Evolutionary conservation across 2,888 invertebrate species (phyloP), one percentile per base, ranked within the genome.

Genomic region (Volucella inanis): DNA sequence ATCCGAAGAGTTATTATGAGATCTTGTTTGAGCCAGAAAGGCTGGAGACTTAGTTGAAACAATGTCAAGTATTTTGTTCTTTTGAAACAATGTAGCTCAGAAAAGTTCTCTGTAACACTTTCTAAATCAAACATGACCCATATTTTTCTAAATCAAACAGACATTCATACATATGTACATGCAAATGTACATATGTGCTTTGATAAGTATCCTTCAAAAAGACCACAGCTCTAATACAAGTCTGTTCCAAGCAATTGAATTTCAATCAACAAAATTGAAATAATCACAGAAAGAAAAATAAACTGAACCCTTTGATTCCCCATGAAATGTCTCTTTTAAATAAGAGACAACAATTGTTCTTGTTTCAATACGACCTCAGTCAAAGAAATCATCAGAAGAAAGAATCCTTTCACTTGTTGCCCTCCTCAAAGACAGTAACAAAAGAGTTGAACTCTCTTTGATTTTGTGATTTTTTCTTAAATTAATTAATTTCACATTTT

Each of bases 401-500:
- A 45, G 72, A 72, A 78, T 72, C 71, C 76, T 77, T 74, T 83
- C 67, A 72, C 52, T 14, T 45, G 47, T 10, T 22, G 22, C 22
- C 50, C n/a, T 14, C n/a, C 9, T 47, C 39, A 15, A n/a, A 45
- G 14, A 8, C 38, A 49, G 12, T 22, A 31, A 50, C 14, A 68
- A 49, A 72, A 65, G 71, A 54, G 61, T 83, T 80, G 22, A 22
- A 61, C 54, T 62, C 72, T 72, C 76, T 62, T 79, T 62, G 71
- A 65, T 67, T 57, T 64, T 67, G n/a, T 39, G 3, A 15, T 59
- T 49, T 15, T 59, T 78, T 71, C 64, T 77, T 81, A 85, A 85
- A 85, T 85, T 85, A 85, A 85, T 85, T 85, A 85, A 85, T 81
- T 85, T 85, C 57, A 57, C 70, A 79, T 68, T 55, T 54, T 65